These are phyloP conservation scores for Mellilla xanthometata DNA, from an alignment of 2,888 invertebrate genomes.

Conservation along the genomic window DNA sequence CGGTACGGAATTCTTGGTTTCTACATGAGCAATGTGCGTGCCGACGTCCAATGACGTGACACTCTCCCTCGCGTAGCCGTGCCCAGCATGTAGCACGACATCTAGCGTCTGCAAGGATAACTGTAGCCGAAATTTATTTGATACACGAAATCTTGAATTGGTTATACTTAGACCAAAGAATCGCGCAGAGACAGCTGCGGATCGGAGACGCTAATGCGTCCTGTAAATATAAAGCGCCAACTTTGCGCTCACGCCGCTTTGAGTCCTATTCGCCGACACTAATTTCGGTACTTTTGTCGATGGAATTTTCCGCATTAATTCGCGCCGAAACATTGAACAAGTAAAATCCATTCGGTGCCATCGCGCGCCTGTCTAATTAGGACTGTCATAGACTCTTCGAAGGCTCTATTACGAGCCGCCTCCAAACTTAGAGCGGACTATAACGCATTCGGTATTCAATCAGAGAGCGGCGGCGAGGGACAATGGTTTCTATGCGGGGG, in stretches of 20 bases:
- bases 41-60: slow-evolving; percentile 36
- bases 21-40: slow-evolving; percentile 51
- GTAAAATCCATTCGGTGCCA: slow-evolving; percentile 79
- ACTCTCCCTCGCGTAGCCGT: slow-evolving; percentile 44
- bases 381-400: slow-evolving; percentile 81
- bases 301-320: slow-evolving; percentile 58
- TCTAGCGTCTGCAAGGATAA: no score
- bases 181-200: slow-evolving; percentile 14
- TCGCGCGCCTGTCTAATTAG: slow-evolving; percentile 80
- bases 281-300: slow-evolving; percentile 51
- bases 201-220: slow-evolving; percentile 40
- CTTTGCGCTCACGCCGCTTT: slow-evolving; percentile 37
- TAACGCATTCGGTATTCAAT: slow-evolving; percentile 77
- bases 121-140: no score
- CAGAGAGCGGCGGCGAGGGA: slow-evolving; percentile 46
- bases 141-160: no score
- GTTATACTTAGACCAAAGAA: slow-evolving; percentile 8
- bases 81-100: slow-evolving; percentile 5
- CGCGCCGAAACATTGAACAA: slow-evolving; percentile 66
- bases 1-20: slow-evolving; percentile 70
- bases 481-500: slow-evolving; percentile 63
- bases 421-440: slow-evolving; percentile 78
- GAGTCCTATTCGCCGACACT: slow-evolving; percentile 38
- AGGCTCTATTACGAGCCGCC: slow-evolving; percentile 80
- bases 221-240: slow-evolving; percentile 44